A percentile compares a stretch with the other conserved stretches of the same genome.
These are phyloP conservation scores for Neotoma lepida DNA, from an alignment of 2,113 vertebrate species.

Conservation along the genomic window DNA sequence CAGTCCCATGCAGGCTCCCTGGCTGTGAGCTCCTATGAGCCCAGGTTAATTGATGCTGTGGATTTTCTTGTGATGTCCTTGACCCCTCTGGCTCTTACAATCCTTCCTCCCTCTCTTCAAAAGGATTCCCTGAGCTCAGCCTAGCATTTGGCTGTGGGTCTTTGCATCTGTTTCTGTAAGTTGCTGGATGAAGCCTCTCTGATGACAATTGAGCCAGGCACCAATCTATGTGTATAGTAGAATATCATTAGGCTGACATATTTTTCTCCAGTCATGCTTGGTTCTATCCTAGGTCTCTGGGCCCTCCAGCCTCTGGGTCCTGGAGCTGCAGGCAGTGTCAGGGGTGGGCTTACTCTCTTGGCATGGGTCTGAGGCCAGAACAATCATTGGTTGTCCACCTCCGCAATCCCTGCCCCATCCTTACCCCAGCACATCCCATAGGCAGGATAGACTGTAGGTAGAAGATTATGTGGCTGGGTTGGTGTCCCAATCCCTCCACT, in stretches of 20 bases:
- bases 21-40: neutral
- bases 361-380: neutral
- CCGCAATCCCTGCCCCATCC: neutral
- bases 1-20: neutral
- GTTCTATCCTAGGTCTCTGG: neutral
- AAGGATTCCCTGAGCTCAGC: too few species aligned
- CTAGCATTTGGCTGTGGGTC: too few species aligned
- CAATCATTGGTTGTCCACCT: neutral
- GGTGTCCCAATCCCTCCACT: neutral
- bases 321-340: neutral
- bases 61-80: neutral
- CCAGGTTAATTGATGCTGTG: neutral
- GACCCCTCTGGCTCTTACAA: neutral
- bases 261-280: too few species aligned
- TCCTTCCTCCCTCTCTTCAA: neutral
- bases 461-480: neutral
- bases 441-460: neutral
- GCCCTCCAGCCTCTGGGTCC: neutral
- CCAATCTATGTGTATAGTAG: neutral
- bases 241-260: neutral
- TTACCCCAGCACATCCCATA: neutral
- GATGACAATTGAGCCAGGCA: neutral
- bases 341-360: neutral
- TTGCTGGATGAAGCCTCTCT: neutral
- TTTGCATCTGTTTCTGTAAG: neutral